Evolutionary conservation across 2,113 vertebrate genomes (phyloP), one percentile per base, ranked within the genome.

Genomic region (Diadophis punctatus): DNA sequence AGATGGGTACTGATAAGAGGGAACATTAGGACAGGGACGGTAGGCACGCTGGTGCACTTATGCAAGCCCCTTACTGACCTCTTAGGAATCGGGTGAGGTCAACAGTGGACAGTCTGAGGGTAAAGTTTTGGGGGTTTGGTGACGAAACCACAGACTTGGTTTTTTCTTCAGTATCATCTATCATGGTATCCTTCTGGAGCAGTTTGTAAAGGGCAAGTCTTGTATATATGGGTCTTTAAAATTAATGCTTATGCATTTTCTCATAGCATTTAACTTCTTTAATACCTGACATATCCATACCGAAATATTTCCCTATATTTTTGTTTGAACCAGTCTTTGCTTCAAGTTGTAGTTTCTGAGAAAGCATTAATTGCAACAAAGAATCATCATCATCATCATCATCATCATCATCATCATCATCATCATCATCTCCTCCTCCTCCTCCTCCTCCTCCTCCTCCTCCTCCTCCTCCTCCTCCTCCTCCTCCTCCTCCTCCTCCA

Each of bases 391-490:
- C n/a, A n/a, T n/a, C n/a, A n/a, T n/a, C n/a, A n/a, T n/a, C n/a
- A n/a, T n/a, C n/a, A n/a, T n/a, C n/a, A n/a, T n/a, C n/a, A n/a
- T n/a, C n/a, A n/a, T n/a, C n/a, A n/a, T n/a, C n/a, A n/a, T n/a
- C n/a, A n/a, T n/a, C n/a, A 39, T 20, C 11, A 5, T n/a, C 10
- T 30, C 12, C 12, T 68, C 1, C 10, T 27, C 48, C 48, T 48
- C 4, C 48, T 48, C 48, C 7, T 48, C 4, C 7, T 48, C 7
- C 48, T 48, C 4, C 4, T 48, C 7, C 48, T 48, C 4, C 48
- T 48, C 48, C 11, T 16, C 1, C 4, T n/a, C 12, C 4, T 30
- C 1, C 10, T 11, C 3, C 8, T 10, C 4, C 1, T 4, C 58
- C 9, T 11, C 7, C 27, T 12, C 27, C 10, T 30, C 1, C 63